Evolutionary conservation across 2,113 vertebrate genomes (phyloP).

Genomic region (Calyptommatus sinebrachiatus): DNA sequence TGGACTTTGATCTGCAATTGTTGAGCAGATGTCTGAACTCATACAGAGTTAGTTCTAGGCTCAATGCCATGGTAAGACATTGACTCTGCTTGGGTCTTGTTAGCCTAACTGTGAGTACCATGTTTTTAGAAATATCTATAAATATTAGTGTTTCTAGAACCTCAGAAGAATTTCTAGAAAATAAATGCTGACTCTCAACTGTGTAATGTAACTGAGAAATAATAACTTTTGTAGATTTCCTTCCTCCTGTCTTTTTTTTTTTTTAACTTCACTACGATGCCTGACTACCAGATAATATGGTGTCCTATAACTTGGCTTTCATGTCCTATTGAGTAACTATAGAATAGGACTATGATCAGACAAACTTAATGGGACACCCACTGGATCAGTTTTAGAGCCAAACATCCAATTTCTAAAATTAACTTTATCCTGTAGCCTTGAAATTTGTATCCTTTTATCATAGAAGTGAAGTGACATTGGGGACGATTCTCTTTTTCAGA

Average conservation of each 20-base stretch:
- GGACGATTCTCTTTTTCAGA: no score
- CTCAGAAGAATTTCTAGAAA: neutral
- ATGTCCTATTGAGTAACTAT: no score
- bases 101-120: conserved; percentile 1
- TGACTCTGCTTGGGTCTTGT: conserved; percentile 6
- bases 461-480: no score
- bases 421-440: no score
- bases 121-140: conserved; percentile 12
- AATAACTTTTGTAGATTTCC: neutral
- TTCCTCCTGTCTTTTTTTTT: neutral
- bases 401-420: no score
- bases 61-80: neutral
- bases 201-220: neutral
- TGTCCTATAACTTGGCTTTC: neutral
- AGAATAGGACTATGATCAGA: no score
- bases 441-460: no score
- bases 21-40: conserved; percentile 22
- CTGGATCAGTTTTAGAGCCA: no score
- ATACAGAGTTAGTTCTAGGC: conserved; percentile 20
- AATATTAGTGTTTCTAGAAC: conserved; percentile 12
- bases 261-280: neutral
- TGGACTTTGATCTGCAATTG: conserved; percentile 6
- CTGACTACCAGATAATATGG: neutral
- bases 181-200: conserved; percentile 3
- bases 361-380: no score